Evolutionary conservation across 2,113 vertebrate genomes (phyloP).

Genomic region (Pipra filicauda): DNA sequence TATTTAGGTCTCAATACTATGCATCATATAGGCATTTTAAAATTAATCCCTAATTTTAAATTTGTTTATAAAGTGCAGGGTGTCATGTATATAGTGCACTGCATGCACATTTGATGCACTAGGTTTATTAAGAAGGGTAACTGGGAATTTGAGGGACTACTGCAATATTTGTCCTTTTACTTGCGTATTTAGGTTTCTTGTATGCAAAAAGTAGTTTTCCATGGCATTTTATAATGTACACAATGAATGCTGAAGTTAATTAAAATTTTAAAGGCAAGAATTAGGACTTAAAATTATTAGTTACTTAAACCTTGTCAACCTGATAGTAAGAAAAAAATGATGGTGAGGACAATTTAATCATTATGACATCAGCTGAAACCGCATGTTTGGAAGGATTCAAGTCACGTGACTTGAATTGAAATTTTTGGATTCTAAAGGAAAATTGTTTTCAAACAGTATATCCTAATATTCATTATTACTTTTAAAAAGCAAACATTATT

Average conservation of each 20-base stretch:
- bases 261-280: not conserved
- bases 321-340: not conserved
- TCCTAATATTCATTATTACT: not conserved
- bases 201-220: not conserved
- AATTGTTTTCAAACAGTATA: not conserved
- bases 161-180: slow-evolving; percentile 8
- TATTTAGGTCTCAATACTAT: not conserved
- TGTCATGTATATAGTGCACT: not conserved
- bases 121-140: slow-evolving; percentile 10
- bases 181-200: not conserved
- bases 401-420: not conserved
- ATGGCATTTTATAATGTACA: not conserved
- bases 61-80: not conserved
- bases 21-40: not conserved
- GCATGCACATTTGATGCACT: not conserved
- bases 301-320: not conserved
- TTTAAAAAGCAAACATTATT: not conserved
- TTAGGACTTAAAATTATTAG: not conserved
- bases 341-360: not conserved
- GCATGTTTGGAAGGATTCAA: not conserved
- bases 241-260: not conserved
- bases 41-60: not conserved
- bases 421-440: not conserved
- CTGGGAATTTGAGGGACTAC: not conserved
- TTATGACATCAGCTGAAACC: not conserved